phyloP scores from a whole-genome alignment of 2,888 invertebrate species.

The Cremastinae sp. region DNA sequence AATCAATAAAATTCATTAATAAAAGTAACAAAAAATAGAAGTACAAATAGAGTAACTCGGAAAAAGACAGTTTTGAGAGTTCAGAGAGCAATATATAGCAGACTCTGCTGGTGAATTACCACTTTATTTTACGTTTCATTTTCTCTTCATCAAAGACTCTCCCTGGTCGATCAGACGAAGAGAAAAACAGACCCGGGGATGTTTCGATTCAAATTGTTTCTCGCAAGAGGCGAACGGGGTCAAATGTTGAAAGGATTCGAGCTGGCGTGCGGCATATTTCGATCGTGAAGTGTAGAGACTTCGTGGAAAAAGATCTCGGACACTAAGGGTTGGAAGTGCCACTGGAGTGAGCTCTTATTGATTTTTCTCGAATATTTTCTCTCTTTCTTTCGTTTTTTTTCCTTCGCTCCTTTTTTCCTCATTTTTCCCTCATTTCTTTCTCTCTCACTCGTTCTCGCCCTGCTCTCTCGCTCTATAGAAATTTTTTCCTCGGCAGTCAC shows the following conservation, averaged over 20 bases:
- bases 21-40: too few relatives aligned
- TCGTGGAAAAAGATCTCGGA: slow-evolving; percentile 42
- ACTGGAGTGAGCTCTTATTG: slow-evolving; percentile 53
- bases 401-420: too few relatives aligned
- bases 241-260: slow-evolving; percentile 12
- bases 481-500: slow-evolving; percentile 3
- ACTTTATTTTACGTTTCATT: not conserved
- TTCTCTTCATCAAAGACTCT: not conserved
- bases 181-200: not conserved
- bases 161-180: slow-evolving; percentile 2
- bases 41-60: too few relatives aligned
- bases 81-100: too few relatives aligned
- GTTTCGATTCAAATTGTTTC: slow-evolving; percentile 37
- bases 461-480: slow-evolving; percentile 9
- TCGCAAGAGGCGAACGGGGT: slow-evolving; percentile 28
- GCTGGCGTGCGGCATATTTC: slow-evolving; percentile 15
- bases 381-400: not conserved
- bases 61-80: too few relatives aligned
- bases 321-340: slow-evolving; percentile 34
- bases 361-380: slow-evolving; percentile 42
- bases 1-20: too few relatives aligned
- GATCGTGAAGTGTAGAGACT: slow-evolving; percentile 33
- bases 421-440: not conserved
- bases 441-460: not conserved
- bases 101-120: too few relatives aligned